Base-by-base conservation (phyloP, 1,140 invertebrate species). In the Diorhabda elongata region DNA sequence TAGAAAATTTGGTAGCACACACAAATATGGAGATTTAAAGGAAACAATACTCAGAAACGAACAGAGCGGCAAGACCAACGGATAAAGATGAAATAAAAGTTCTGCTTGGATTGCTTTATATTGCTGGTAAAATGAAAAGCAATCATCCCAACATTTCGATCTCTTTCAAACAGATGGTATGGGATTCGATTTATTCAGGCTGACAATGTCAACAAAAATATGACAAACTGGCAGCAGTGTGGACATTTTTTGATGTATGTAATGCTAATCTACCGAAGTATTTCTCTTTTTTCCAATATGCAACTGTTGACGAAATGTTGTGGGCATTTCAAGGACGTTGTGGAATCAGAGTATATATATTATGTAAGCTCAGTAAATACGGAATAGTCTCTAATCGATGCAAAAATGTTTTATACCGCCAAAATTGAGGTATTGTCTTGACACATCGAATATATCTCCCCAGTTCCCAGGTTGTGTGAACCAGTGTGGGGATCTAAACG, bases 321-420 rank as follows among this genome's bases (percentile, higher is more conserved):
- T n/a, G 9, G 42, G 71, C 47, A 42, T 76, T 76, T 68, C 5
- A 72, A 42, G 70, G 67, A 7, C 58, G 65, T 47, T 75, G 73
- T 65, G 47, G 56, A 11, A 73, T 75, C 56, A 61, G 66, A 11
- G 41, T 65, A 42, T 71, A 72, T 66, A 74, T 75, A 3, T 65
- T 64, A 9, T 44, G 8, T 43, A 72, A 75, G 64, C 66, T 70
- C 5, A 67, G 71, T 56, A 71, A 67, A 66, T 74, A 74, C 67
- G 72, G 70, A 3, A 63, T 73, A 61, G 59, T 8, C 63, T 57
- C 45, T 73, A 42, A 57, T 47, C 6, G 71, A 74, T 62, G 61
- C 68, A 7, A 69, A 65, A 69, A 60, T 64, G 42, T 69, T 66
- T 64, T 73, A 74, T 58, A 69, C 68, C 9, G 9, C 9, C 3